phyloP scores from a whole-genome alignment of 2,888 invertebrate genomes.

The Protophormia terraenovae region DNA sequence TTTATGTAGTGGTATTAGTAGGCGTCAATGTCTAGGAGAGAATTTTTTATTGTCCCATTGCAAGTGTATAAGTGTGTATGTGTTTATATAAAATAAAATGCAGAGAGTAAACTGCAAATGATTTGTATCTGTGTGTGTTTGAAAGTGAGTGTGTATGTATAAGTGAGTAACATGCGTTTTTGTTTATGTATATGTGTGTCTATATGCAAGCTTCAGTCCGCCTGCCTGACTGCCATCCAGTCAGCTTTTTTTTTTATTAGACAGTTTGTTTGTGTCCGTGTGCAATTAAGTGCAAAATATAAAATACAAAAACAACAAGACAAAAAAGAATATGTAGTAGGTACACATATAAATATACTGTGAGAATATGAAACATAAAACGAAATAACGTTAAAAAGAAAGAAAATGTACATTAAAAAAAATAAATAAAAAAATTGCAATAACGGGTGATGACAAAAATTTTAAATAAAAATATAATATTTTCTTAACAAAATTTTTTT shows the following conservation, averaged over 20 bases:
- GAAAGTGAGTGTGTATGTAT: neutral
- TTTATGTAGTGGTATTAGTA: constrained; percentile 61
- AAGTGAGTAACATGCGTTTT: neutral
- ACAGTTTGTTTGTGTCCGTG: constrained; percentile 55
- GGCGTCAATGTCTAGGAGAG: constrained; percentile 60
- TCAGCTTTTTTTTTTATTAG: constrained; percentile 29
- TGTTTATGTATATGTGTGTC: neutral
- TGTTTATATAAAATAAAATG: constrained; percentile 25
- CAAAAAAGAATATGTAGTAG: constrained; percentile 40
- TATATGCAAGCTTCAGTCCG: constrained; percentile 19
- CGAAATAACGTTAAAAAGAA: constrained; percentile 26
- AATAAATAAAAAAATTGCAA: constrained; percentile 15
- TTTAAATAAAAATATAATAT: no score
- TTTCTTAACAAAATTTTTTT: no score
- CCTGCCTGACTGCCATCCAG: constrained; percentile 6
- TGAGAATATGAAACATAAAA: constrained; percentile 24
- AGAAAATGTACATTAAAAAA: constrained; percentile 10
- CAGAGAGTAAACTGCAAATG: constrained; percentile 27
- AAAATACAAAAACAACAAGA: constrained; percentile 46
- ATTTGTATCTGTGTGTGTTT: constrained; percentile 3
- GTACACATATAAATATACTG: constrained; percentile 15
- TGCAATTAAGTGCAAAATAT: constrained; percentile 68
- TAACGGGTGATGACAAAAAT: constrained; percentile 59
- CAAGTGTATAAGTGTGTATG: constrained; percentile 6
- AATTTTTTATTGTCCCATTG: neutral